Base-by-base conservation (phyloP, 2,888 invertebrate genomes). In the Galeopsomyia nigrocyanea region DNA sequence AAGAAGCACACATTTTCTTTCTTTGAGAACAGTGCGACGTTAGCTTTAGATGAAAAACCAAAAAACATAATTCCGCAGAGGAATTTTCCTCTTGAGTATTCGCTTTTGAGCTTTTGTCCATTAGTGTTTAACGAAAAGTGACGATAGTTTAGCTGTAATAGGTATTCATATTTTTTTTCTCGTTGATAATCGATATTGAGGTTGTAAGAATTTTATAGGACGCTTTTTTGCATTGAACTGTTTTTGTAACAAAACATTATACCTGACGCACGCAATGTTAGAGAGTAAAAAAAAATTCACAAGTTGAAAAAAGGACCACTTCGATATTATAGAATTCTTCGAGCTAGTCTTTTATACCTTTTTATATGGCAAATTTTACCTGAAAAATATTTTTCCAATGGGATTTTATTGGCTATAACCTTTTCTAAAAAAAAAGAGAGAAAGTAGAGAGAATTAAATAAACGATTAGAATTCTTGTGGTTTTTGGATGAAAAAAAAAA, bases 271-370 rank as follows among this genome's bases (percentile, higher is more conserved):
- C 1, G 6, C 39, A 63, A n/a, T 49, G 63, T 65, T 68, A 71
- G 60, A 50, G 53, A 13, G n/a, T n/a, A n/a, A n/a, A n/a, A 39
- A 68, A 2, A 39, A 71, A 71, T 47, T 53, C 58, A 68, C 53
- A 69, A 71, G 70, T 46, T 57, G 19, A 31, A 66, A 39, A n/a
- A 71, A 73, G 75, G 75, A 75, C 75, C 75, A 75, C 70, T 73
- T 73, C 72, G 72, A 75, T 71, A 75, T 31, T 71, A 67, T 73
- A 75, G 73, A 73, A 68, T 75, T 73, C 67, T 75, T 73, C 70
- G 64, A 68, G 65, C 53, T 66, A 68, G 73, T 50, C 46, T 73
- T 75, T 75, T 75, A 71, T 68, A 75, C 69, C 73, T 71, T 73
- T 75, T 75, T 73, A 73, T 73, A 73, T 57, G 56, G 14, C 10